These are phyloP conservation scores for Bombus ignitus DNA, from an alignment of 1,140 invertebrate genomes.

Conservation along the genomic window DNA sequence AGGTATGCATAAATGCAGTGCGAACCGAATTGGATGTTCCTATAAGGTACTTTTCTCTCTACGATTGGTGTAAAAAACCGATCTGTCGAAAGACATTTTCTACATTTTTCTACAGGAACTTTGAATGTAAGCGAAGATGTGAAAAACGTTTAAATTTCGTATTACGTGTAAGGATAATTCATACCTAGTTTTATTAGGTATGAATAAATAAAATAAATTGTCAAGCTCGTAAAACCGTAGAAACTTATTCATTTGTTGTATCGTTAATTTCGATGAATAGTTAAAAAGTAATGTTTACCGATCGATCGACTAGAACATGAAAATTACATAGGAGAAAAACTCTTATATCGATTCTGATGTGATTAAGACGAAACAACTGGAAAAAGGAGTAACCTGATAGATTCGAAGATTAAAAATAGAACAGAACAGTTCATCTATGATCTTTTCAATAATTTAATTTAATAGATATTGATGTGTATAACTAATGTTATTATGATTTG, in stretches of 20 bases:
- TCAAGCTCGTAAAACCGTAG: neutral
- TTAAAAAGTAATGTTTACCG: neutral
- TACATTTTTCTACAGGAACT: neutral
- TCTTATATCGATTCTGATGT: too few species aligned
- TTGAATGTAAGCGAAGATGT: neutral
- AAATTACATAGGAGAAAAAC: too few species aligned
- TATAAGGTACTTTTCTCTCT: conserved; percentile 30
- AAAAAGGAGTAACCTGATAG: too few species aligned
- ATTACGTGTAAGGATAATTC: neutral
- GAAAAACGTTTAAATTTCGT: neutral
- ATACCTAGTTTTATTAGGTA: neutral
- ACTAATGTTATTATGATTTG: too few species aligned
- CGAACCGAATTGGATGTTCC: conserved; percentile 34
- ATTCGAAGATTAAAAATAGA: too few species aligned
- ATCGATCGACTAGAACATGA: too few species aligned
- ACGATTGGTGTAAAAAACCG: neutral
- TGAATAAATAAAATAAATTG: neutral
- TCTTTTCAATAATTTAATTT: too few species aligned
- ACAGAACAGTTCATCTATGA: too few species aligned
- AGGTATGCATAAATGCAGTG: conserved; percentile 36
- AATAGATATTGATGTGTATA: too few species aligned
- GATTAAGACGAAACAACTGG: too few species aligned
- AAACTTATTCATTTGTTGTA: neutral
- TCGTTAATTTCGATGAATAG: neutral
- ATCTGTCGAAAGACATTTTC: neutral